These are phyloP conservation scores for Zaprionus ornatus DNA, from an alignment of 1,140 invertebrate genomes.

Conservation along the genomic window DNA sequence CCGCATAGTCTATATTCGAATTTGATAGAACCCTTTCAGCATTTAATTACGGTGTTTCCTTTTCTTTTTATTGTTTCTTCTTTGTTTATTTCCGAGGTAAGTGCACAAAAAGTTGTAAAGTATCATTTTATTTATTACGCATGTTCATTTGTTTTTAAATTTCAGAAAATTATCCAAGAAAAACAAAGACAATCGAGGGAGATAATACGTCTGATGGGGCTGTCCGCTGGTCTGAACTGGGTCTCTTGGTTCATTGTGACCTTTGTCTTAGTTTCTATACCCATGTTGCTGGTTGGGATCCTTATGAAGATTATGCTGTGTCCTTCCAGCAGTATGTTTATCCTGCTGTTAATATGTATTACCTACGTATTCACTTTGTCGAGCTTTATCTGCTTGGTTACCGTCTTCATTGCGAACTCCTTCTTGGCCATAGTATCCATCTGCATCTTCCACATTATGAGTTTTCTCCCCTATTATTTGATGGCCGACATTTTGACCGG, in stretches of 20 bases:
- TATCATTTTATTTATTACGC: not conserved
- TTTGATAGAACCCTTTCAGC: not conserved
- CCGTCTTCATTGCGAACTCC: conserved; percentile 85
- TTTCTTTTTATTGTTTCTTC: conserved; percentile 32
- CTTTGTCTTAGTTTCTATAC: conserved; percentile 87
- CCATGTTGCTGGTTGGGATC: conserved; percentile 85
- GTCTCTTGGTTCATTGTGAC: conserved; percentile 91
- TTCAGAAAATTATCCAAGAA: conserved; percentile 85
- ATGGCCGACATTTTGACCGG: not conserved
- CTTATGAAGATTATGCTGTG: conserved; percentile 84
- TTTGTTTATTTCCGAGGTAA: conserved; percentile 22
- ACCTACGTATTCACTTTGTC: conserved; percentile 64
- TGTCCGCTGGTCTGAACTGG: conserved; percentile 92
- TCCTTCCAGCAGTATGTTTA: not conserved
- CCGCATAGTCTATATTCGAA: not conserved
- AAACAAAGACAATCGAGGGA: conserved; percentile 88
- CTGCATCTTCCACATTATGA: not conserved
- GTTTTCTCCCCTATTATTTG: conserved; percentile 33
- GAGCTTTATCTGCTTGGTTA: conserved; percentile 86
- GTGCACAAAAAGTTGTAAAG: no score
- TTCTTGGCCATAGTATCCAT: conserved; percentile 27
- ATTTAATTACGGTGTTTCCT: conserved; percentile 9
- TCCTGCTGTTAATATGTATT: conserved; percentile 55
- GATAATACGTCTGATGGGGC: conserved; percentile 93
- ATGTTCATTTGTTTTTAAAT: not conserved